These are phyloP conservation scores for Euleptes europaea DNA, from an alignment of 2,113 vertebrate species.

Conservation along the genomic window DNA sequence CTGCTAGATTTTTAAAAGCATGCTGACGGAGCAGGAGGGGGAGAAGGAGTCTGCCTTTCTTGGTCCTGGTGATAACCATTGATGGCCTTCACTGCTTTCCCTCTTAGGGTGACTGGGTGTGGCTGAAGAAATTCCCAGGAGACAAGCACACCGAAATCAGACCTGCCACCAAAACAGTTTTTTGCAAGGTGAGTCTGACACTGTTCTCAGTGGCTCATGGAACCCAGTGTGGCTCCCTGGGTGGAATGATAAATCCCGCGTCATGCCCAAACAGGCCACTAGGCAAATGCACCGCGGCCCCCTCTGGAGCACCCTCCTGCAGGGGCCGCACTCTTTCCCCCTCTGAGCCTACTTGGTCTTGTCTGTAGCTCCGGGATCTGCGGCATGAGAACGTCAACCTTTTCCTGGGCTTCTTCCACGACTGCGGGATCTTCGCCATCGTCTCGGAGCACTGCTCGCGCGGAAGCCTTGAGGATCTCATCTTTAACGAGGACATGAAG, in stretches of 20 bases:
- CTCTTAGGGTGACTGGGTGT: slow-evolving; percentile 91
- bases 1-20: too few species aligned
- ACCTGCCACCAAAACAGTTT: slow-evolving; percentile 76
- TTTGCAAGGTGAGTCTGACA: slow-evolving; percentile 79
- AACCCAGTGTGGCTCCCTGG: rapidly evolving
- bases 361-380: slow-evolving; percentile 84
- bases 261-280: not conserved
- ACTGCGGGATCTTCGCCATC: slow-evolving; percentile 82
- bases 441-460: slow-evolving; percentile 90
- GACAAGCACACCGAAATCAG: slow-evolving; percentile 68
- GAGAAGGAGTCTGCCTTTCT: not conserved
- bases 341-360: not conserved
- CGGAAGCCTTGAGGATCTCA: slow-evolving; percentile 89
- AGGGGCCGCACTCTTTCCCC: rapidly evolving
- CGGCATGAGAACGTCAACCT: slow-evolving; percentile 92
- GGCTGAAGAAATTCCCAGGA: slow-evolving; percentile 89
- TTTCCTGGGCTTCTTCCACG: slow-evolving; percentile 88
- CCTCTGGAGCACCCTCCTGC: rapidly evolving
- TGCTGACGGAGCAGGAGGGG: not conserved
- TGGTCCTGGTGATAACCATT: not conserved
- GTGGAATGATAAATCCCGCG: not conserved
- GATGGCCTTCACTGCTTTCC: not conserved
- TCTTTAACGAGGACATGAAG: slow-evolving; percentile 88
- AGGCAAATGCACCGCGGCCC: not conserved
- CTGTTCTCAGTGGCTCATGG: rapidly evolving